phyloP scores from a whole-genome alignment of 2,888 invertebrate genomes.

The Eupithecia dodoneata region DNA sequence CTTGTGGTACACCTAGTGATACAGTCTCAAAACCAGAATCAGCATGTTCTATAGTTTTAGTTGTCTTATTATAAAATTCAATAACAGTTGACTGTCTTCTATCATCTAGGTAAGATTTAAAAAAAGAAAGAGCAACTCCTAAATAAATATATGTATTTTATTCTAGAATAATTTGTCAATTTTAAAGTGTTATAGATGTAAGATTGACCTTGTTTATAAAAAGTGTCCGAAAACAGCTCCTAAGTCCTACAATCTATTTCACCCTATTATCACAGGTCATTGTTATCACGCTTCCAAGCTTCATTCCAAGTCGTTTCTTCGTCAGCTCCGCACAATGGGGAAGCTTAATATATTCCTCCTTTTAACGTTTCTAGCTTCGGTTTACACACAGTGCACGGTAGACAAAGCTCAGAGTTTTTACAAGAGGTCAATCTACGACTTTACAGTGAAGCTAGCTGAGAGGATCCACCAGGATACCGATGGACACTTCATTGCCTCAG shows the following conservation, averaged over 20 bases:
- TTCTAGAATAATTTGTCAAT: background rate
- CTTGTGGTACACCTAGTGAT: too few species aligned
- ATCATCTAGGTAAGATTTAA: too few species aligned
- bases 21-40: too few species aligned
- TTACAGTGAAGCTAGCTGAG: conserved; percentile 53
- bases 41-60: too few species aligned
- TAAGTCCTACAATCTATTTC: background rate
- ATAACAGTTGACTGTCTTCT: too few species aligned
- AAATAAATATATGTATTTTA: too few species aligned
- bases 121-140: too few species aligned
- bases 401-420: conserved; percentile 49
- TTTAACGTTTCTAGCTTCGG: conserved; percentile 47
- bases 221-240: conserved; percentile 21
- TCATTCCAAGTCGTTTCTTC: conserved; percentile 45
- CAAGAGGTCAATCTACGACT: conserved; percentile 61
- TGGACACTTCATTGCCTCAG: conserved; percentile 69
- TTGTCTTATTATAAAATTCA: too few species aligned
- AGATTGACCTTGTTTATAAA: background rate
- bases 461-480: conserved; percentile 65
- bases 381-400: conserved; percentile 54
- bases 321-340: conserved; percentile 53
- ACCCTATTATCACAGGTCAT: conserved; percentile 51
- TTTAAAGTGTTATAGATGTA: background rate
- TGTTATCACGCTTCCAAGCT: conserved; percentile 47
- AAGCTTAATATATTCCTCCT: conserved; percentile 46